phyloP scores from a whole-genome alignment of 2,113 vertebrate species.

The Corvus cornix region DNA sequence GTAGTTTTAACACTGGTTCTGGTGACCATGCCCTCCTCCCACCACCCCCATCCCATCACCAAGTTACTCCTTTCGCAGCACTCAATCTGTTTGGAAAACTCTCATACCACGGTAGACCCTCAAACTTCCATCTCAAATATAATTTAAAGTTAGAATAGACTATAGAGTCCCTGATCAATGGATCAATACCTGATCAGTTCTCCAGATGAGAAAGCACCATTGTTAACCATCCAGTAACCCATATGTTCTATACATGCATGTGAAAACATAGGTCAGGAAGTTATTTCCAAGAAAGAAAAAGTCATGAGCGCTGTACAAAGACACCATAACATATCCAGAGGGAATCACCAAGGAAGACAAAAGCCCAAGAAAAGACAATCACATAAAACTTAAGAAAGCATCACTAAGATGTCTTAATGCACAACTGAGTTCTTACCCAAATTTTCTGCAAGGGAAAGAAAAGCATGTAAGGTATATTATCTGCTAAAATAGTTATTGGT shows the following conservation, averaged over 20 bases:
- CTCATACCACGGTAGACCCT: not conserved
- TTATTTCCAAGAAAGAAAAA: not conserved
- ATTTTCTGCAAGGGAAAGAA: not conserved
- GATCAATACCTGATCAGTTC: not conserved
- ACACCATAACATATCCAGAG: not conserved
- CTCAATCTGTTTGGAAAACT: not conserved
- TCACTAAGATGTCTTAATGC: not conserved
- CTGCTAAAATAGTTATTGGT: not conserved
- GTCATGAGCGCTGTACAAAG: not conserved
- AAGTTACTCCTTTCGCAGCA: not conserved
- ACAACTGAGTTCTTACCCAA: not conserved
- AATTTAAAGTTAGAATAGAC: not conserved
- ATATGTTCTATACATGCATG: accelerated
- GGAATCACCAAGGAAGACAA: not conserved
- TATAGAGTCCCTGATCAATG: not conserved
- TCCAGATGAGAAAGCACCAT: not conserved
- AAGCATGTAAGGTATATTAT: not conserved
- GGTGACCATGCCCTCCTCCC: not conserved
- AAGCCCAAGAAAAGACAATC: not conserved
- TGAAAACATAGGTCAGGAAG: not conserved
- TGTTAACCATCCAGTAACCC: not conserved
- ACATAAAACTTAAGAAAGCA: not conserved
- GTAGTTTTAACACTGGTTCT: not conserved
- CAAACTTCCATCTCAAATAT: not conserved
- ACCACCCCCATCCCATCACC: accelerated